These are phyloP conservation scores for Morbakka virulenta DNA, from an alignment of 30 jellyfish, hydroid and myxozoan species.

Conservation along the genomic window DNA sequence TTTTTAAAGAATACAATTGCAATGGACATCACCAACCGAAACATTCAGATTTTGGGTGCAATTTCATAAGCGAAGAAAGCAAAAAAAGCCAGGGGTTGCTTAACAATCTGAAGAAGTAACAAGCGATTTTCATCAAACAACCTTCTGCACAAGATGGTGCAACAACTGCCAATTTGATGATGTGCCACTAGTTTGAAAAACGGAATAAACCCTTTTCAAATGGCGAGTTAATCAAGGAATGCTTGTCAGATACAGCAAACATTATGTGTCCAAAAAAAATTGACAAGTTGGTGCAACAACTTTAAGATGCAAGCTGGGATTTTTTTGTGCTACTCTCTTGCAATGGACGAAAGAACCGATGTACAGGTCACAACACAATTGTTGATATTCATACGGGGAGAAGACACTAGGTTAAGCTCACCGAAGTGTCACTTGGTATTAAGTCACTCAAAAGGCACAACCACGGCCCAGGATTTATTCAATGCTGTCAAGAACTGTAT, in stretches of 20 bases:
- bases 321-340: too few species aligned
- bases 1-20: background rate
- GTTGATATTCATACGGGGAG: too few species aligned
- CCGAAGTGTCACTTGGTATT: too few species aligned
- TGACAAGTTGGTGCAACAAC: background rate
- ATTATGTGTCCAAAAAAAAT: background rate
- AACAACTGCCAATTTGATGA: background rate
- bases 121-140: background rate
- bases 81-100: background rate
- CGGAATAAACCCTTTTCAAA: background rate
- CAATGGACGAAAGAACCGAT: too few species aligned
- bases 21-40: background rate
- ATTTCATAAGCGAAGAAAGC: background rate
- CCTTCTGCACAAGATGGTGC: background rate
- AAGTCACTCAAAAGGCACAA: too few species aligned
- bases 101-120: background rate
- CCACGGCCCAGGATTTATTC: too few species aligned
- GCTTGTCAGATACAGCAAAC: background rate
- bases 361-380: too few species aligned
- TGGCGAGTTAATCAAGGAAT: background rate
- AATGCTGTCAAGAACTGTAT: constrained; percentile 9
- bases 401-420: too few species aligned
- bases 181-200: background rate
- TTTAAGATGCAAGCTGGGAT: too few species aligned
- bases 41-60: background rate